phyloP scores from a whole-genome alignment of 2,797 vertebrate species.

The Dendrocincla tyrannina region DNA sequence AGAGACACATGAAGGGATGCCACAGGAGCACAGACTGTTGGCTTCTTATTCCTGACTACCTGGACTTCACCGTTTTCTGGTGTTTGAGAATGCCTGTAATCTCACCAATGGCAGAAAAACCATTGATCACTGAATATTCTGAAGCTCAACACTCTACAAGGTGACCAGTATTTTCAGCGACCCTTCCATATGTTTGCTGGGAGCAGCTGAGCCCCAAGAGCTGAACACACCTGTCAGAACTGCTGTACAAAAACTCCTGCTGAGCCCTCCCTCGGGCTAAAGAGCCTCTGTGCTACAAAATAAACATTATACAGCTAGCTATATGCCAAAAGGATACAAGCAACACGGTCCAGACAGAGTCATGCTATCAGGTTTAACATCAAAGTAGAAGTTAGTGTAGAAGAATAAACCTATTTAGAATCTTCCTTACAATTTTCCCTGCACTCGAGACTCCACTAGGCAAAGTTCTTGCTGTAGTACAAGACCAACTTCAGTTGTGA shows the following conservation, averaged over 20 bases:
- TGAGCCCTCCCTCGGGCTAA: not conserved
- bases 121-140: not conserved
- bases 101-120: not conserved
- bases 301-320: not conserved
- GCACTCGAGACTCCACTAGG: not conserved
- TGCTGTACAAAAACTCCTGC: not conserved
- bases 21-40: not conserved
- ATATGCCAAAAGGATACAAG: not conserved
- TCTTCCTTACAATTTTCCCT: not conserved
- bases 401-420: not conserved
- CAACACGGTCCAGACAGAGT: not conserved
- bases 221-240: not conserved
- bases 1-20: not conserved
- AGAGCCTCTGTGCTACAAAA: not conserved
- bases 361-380: not conserved
- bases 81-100: not conserved
- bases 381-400: not conserved
- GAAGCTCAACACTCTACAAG: not conserved
- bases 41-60: not conserved
- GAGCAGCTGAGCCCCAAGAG: not conserved
- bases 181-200: not conserved
- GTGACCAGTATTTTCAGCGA: not conserved
- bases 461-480: not conserved
- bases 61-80: not conserved
- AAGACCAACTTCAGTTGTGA: not conserved